Evolutionary conservation across 2,797 vertebrate species (phyloP), one percentile per base, ranked within the genome.

Genomic region (Choloepus didactylus): DNA sequence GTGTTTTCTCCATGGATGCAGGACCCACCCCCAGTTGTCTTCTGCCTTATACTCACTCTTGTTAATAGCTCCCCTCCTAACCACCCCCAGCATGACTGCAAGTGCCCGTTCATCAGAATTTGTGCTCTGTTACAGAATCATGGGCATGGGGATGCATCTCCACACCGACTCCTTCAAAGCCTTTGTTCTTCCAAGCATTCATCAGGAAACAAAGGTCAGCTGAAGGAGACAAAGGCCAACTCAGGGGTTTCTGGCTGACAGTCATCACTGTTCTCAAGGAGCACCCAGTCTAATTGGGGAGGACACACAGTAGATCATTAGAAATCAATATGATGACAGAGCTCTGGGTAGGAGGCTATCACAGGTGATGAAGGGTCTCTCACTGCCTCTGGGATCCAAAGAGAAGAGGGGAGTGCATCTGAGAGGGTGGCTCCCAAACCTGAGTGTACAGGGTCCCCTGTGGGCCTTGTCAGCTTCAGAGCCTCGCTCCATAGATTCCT

Each of bases 71-170:
- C 4, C 84, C 46, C 54, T 79, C 49, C 3, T 14, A 29, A 89
- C 6, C 6, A 54, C 46, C 41, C 31, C 31, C 2, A 3, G 46
- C 29, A 10, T 56, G n/a, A 35, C 56, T 66, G 59, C 38, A 51
- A 59, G 12, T 16, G 9, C 12, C 41, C 35, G 23, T 38, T 56
- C 70, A 0, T 41, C 19, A 11, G 38, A 38, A 38, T 54, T 64
- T 23, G 29, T 9, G 1, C 62, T 72, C 9, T 14, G 0, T 0
- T 23, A 27, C 5, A 19, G 27, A 62, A 21, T 1, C 54, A 15
- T 70, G 44, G 49, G 1, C 31, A 4, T 56, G 54, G 54, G 54
- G 23, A 10, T 21, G 9, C 6, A 9, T 56, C 51, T 38, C 19
- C 16, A 7, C 35, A 59, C 5, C n/a, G 60, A 41, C 6, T 7